phyloP scores from a whole-genome alignment of 2,888 invertebrate species.

The Ectemnius continuus region DNA sequence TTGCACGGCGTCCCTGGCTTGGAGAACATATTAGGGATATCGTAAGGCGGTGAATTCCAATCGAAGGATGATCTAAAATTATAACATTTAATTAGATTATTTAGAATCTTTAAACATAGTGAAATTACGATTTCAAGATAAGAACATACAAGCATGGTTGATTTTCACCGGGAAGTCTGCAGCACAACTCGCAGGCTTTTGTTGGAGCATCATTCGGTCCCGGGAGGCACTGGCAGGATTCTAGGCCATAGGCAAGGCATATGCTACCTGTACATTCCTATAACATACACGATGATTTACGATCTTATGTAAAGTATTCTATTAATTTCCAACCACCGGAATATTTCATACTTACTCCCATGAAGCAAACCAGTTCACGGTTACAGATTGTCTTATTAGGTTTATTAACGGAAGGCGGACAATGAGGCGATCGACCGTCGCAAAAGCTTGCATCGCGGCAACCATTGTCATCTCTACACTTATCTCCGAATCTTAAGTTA shows the following conservation, averaged over 20 bases:
- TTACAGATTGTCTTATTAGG: slow-evolving; percentile 97
- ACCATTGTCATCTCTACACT: slow-evolving; percentile 95
- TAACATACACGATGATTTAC: slow-evolving; percentile 44
- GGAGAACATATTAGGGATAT: slow-evolving; percentile 95
- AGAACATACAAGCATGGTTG: slow-evolving; percentile 85
- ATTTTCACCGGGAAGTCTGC: slow-evolving; percentile 90
- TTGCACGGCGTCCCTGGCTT: slow-evolving; percentile 97
- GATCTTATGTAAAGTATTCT: background rate
- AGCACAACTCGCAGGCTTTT: slow-evolving; percentile 95
- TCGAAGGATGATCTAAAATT: slow-evolving; percentile 87
- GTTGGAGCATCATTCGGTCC: slow-evolving; percentile 88
- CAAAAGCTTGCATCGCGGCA: slow-evolving; percentile 96
- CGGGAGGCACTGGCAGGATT: slow-evolving; percentile 95
- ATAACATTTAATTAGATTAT: too few species aligned
- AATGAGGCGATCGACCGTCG: slow-evolving; percentile 91
- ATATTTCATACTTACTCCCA: slow-evolving; percentile 87
- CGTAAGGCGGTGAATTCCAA: slow-evolving; percentile 93
- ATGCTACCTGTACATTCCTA: slow-evolving; percentile 98
- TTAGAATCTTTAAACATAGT: background rate
- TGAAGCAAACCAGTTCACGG: slow-evolving; percentile 97
- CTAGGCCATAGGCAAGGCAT: slow-evolving; percentile 96
- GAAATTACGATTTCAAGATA: background rate
- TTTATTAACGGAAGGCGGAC: slow-evolving; percentile 95
- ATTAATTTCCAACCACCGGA: too few species aligned
- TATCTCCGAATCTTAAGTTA: slow-evolving; percentile 89